These are phyloP conservation scores for Volucella inanis DNA, from an alignment of 2,888 invertebrate species.

Conservation along the genomic window DNA sequence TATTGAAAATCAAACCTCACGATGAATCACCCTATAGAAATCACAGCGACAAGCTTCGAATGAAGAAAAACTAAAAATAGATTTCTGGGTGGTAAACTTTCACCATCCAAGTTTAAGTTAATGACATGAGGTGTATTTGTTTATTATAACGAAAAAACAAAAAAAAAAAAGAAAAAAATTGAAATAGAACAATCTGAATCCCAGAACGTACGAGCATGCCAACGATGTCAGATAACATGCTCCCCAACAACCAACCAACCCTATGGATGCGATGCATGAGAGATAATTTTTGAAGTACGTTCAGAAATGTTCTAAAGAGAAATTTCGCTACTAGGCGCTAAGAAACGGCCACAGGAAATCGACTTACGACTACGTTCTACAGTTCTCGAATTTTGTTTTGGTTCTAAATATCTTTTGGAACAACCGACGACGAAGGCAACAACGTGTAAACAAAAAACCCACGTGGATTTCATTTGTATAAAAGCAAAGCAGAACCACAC, in stretches of 20 bases:
- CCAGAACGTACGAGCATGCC: neutral
- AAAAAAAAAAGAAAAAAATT: conserved; percentile 21
- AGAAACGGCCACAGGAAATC: conserved; percentile 36
- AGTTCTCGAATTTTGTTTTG: neutral
- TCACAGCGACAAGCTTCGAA: neutral
- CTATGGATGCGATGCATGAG: neutral
- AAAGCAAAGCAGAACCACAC: conserved; percentile 5
- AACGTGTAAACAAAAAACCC: conserved; percentile 35
- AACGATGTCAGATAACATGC: neutral
- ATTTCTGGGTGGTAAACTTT: neutral
- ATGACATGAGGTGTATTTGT: conserved; percentile 8
- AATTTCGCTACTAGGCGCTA: conserved; percentile 61
- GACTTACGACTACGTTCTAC: neutral
- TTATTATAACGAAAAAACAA: conserved; percentile 12
- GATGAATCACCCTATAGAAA: too few species aligned
- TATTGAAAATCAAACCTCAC: too few species aligned
- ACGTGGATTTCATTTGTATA: conserved; percentile 27
- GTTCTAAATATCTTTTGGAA: conserved; percentile 32
- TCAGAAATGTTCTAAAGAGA: conserved; percentile 46
- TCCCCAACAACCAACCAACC: neutral
- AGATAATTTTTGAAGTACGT: conserved; percentile 37
- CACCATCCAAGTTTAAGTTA: conserved; percentile 14
- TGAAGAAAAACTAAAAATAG: conserved; percentile 5
- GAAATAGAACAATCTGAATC: neutral
- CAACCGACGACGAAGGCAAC: neutral